phyloP scores from a whole-genome alignment of 2,113 vertebrate species.

The Condylura cristata region DNA sequence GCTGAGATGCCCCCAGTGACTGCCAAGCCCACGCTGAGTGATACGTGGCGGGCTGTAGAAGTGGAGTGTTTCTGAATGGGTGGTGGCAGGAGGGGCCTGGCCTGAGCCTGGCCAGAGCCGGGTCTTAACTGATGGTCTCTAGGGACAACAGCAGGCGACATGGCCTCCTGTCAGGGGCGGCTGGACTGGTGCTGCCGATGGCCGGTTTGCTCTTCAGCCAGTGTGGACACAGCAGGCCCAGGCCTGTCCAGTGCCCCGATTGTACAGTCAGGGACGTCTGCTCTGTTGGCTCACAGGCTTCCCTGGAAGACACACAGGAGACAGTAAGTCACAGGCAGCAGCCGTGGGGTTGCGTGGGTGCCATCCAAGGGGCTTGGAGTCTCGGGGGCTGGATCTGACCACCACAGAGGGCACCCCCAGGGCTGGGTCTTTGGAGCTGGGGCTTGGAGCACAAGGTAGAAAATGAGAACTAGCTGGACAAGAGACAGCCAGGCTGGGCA shows the following conservation, averaged over 20 bases:
- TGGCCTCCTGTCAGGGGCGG: neutral
- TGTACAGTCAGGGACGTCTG: accelerated
- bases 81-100: no score
- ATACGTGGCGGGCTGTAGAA: neutral
- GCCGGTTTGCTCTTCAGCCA: accelerated
- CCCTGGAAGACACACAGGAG: neutral
- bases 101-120: accelerated
- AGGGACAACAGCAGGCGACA: accelerated
- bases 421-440: neutral
- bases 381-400: neutral
- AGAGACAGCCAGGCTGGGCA: no score
- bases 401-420: accelerated
- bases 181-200: accelerated
- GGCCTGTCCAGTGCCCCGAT: accelerated
- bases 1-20: neutral
- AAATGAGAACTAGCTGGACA: neutral
- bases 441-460: neutral
- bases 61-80: neutral
- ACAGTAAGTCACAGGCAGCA: neutral
- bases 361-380: accelerated
- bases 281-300: neutral
- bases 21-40: neutral
- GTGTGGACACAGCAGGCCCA: neutral
- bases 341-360: accelerated
- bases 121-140: neutral